These are phyloP conservation scores for Hiodon tergisus DNA, from an alignment of 2,113 vertebrate species.

Conservation along the genomic window DNA sequence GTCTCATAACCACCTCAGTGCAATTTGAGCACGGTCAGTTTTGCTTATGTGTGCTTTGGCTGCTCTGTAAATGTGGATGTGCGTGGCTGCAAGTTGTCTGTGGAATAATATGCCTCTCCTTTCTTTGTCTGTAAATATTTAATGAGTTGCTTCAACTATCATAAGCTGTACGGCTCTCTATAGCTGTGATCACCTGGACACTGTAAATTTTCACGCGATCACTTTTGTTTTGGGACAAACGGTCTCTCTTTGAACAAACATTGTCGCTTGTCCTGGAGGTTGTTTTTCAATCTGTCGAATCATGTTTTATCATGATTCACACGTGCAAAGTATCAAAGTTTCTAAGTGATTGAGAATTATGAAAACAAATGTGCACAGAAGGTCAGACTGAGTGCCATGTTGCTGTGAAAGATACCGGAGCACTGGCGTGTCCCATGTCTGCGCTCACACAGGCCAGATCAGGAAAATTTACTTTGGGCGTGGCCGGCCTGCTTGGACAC, in stretches of 20 bases:
- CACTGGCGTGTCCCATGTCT: too few species aligned
- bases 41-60: background rate
- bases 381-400: too few species aligned
- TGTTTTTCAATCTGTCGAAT: background rate
- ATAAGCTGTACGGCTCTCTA: slow-evolving; percentile 34
- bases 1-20: too few species aligned
- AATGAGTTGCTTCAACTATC: slow-evolving; percentile 43
- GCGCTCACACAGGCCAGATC: too few species aligned
- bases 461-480: too few species aligned
- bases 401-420: too few species aligned
- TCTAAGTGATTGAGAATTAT: too few species aligned
- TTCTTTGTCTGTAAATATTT: slow-evolving; percentile 54
- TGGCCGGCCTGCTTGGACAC: too few species aligned
- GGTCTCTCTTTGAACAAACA: background rate
- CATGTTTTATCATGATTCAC: background rate
- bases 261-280: background rate
- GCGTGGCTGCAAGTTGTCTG: slow-evolving; percentile 21
- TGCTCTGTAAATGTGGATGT: slow-evolving; percentile 16
- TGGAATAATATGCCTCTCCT: slow-evolving; percentile 25
- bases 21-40: background rate
- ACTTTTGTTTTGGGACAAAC: background rate
- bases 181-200: slow-evolving; percentile 34
- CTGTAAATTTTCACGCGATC: slow-evolving; percentile 11
- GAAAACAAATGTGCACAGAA: too few species aligned
- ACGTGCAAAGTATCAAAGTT: too few species aligned